Evolutionary conservation across 2,888 invertebrate genomes (phyloP).

Genomic region (Cephalotes varians): DNA sequence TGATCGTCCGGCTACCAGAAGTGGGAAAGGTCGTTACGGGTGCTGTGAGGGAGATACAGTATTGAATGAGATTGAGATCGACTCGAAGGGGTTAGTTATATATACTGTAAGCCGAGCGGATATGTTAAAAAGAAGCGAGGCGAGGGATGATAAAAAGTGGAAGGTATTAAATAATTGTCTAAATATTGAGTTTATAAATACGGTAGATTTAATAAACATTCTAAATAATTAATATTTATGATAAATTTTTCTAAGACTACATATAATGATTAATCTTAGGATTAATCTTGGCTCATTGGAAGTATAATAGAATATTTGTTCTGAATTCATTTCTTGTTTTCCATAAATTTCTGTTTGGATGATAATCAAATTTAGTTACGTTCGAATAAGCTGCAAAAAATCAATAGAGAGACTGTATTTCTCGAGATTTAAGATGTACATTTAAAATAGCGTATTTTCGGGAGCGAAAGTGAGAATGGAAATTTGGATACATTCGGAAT

Average conservation of each 20-base stretch:
- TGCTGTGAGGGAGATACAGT: conserved; percentile 27
- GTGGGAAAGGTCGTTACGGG: conserved; percentile 17
- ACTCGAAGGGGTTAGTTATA: conserved; percentile 15
- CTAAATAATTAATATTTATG: neutral
- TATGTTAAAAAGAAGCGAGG: neutral
- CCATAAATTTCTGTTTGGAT: neutral
- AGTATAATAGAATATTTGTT: neutral
- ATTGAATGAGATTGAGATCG: conserved; percentile 18
- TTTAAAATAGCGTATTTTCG: conserved; percentile 35
- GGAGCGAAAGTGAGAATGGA: conserved; percentile 51
- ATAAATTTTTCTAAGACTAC: neutral
- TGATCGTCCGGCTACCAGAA: conserved; percentile 56
- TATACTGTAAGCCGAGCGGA: neutral
- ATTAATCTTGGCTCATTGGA: neutral
- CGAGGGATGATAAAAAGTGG: neutral
- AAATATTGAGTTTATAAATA: neutral
- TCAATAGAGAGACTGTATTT: neutral
- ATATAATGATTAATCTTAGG: neutral
- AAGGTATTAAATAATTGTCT: neutral
- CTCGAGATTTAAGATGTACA: conserved; percentile 17
- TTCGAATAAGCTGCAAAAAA: neutral
- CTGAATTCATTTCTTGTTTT: neutral
- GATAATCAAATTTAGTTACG: neutral
- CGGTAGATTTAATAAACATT: neutral
- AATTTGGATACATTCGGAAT: conserved; percentile 19